These are phyloP conservation scores for Xestia xanthographa DNA, from an alignment of 2,888 invertebrate genomes.

Conservation along the genomic window DNA sequence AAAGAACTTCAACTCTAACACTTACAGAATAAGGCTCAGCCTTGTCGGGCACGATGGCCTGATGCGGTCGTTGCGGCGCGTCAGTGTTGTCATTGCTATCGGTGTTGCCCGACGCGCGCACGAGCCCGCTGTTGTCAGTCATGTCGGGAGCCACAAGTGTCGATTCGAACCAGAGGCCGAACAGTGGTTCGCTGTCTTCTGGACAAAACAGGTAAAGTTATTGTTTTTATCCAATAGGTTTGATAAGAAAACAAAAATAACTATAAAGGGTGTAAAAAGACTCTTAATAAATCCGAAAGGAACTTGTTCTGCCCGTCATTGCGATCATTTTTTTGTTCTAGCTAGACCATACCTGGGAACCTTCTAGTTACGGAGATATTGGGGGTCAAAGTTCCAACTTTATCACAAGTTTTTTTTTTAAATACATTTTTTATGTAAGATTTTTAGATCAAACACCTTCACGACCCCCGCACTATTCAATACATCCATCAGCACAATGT, in stretches of 20 bases:
- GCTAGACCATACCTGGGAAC: no score
- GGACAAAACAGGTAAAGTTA: conserved; percentile 48
- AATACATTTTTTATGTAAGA: no score
- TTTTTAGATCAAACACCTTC: no score
- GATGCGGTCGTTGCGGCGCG: conserved; percentile 80
- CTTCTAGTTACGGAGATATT: no score
- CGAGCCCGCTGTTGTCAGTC: conserved; percentile 87
- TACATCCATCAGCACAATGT: no score
- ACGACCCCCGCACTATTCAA: no score
- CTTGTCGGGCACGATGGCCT: conserved; percentile 87
- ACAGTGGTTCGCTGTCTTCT: conserved; percentile 96
- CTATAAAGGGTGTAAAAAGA: neutral
- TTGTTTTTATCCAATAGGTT: neutral
- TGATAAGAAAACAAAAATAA: neutral
- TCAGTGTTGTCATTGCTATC: conserved; percentile 89
- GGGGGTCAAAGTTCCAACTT: no score
- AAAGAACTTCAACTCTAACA: conserved; percentile 27
- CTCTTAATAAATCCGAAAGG: no score
- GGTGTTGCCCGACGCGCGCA: conserved; percentile 84
- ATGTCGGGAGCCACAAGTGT: conserved; percentile 95
- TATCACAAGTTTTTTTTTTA: no score
- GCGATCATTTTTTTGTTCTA: no score
- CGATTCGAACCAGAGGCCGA: conserved; percentile 98
- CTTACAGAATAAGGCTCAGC: conserved; percentile 89
- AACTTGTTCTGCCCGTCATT: no score